Percentiles rank a stretch among this genome's conserved stretches.
Evolutionary conservation across 2,797 vertebrate genomes (phyloP).

Genomic region (Eutrigla gurnardus): DNA sequence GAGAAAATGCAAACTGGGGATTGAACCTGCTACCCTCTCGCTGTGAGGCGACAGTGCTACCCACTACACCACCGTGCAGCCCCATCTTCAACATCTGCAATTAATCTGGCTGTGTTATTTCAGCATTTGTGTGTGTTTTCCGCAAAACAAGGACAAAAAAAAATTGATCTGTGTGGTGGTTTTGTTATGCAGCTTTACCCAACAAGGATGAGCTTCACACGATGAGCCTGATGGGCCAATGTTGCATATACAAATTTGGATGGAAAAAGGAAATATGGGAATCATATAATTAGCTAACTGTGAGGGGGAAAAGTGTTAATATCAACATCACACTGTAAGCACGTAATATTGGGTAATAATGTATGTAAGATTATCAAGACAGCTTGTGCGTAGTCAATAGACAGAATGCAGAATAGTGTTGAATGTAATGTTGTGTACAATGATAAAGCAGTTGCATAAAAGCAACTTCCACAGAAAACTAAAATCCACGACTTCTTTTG

Average conservation of each 20-base stretch:
- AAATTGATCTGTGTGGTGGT: constrained; percentile 5
- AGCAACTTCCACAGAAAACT: constrained; percentile 29
- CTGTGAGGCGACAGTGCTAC: too few relatives aligned
- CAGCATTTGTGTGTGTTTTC: not conserved
- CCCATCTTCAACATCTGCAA: too few relatives aligned
- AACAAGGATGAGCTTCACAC: constrained; percentile 9
- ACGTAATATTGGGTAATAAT: constrained; percentile 34
- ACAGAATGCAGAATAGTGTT: not conserved
- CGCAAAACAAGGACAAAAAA: constrained; percentile 7
- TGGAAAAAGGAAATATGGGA: constrained; percentile 8
- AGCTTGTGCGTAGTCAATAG: constrained; percentile 8
- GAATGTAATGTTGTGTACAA: constrained; percentile 45
- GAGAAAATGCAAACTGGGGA: too few relatives aligned
- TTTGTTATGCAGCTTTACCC: constrained; percentile 12
- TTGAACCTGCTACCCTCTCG: too few relatives aligned
- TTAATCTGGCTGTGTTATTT: not conserved
- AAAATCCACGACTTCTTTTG: constrained; percentile 22
- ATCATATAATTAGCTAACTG: constrained; percentile 19
- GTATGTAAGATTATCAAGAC: constrained; percentile 28
- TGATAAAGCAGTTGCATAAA: constrained; percentile 35
- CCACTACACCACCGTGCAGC: too few relatives aligned
- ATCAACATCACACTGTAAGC: constrained; percentile 22
- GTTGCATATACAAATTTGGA: constrained; percentile 1
- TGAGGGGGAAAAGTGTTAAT: not conserved
- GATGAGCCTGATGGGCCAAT: constrained; percentile 17